A percentile compares a stretch with the other conserved stretches of the same genome.
phyloP scores from a whole-genome alignment of 2,797 vertebrate genomes.

The Moxostoma hubbsi region DNA sequence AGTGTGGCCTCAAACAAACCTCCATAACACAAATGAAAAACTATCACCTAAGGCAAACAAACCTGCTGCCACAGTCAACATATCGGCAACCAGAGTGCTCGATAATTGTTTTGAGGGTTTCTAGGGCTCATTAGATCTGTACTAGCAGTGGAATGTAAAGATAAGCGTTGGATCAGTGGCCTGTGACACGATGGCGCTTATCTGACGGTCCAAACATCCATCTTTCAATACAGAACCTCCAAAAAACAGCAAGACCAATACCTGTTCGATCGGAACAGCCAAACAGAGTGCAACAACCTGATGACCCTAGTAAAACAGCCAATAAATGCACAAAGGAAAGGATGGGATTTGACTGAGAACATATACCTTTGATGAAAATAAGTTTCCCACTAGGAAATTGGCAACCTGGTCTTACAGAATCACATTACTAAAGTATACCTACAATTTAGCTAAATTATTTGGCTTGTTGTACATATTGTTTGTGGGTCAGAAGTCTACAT shows the following conservation, averaged over 20 bases:
- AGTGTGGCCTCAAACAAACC: constrained; percentile 29
- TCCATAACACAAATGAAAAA: neutral
- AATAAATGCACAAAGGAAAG: constrained; percentile 38
- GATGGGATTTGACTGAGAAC: neutral
- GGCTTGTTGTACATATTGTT: too few relatives aligned
- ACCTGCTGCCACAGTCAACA: constrained; percentile 40
- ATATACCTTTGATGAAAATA: neutral
- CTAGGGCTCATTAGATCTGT: constrained; percentile 70
- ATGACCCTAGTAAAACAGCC: constrained; percentile 46
- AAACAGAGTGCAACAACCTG: constrained; percentile 33
- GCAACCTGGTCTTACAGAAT: too few relatives aligned
- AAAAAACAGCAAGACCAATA: constrained; percentile 56
- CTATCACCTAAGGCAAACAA: constrained; percentile 29
- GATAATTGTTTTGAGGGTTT: constrained; percentile 69
- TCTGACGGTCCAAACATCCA: constrained; percentile 70
- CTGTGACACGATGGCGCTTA: constrained; percentile 77
- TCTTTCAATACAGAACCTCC: constrained; percentile 71
- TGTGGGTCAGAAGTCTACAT: too few relatives aligned
- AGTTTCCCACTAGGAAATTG: too few relatives aligned
- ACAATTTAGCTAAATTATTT: too few relatives aligned
- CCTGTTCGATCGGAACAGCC: constrained; percentile 66
- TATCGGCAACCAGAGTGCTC: constrained; percentile 54
- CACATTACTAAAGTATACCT: too few relatives aligned
- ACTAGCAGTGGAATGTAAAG: constrained; percentile 71
- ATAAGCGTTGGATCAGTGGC: constrained; percentile 78